Base-by-base conservation (phyloP, 1,140 invertebrate species). In the Drosophila burlai region DNA sequence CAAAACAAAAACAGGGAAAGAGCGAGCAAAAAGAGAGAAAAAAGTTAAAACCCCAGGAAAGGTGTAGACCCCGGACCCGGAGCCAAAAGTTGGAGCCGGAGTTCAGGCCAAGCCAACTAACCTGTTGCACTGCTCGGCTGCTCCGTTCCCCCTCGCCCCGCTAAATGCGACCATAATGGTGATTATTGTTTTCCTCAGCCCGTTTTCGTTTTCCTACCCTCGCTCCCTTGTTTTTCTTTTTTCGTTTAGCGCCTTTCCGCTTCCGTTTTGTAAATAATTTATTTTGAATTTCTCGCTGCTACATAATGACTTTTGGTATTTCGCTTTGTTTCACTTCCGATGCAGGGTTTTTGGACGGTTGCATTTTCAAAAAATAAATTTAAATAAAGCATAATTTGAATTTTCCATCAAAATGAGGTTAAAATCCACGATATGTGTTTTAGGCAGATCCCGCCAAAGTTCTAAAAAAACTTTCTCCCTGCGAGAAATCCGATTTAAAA, bases 241-340 rank as follows among this genome's bases (percentile, higher is more conserved):
- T 72, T 29, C 69, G 50, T 61, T 74, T 73, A 74, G 64, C 57
- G 64, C 52, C 74, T 78, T 78, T 78, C 75, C 75, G 75, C 75
- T 78, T 78, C 75, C 75, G 75, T 78, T 78, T 69, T 78, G 24
- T 50, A 62, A 77, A 77, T 47, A 74, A 75, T 75, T 75, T 75
- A 49, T 62, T 69, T 77, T 18, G 46, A 38, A 38, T 74, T 52
- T 74, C 46, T 74, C 71, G 68, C 40, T 52, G 55, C 10, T 24
- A 73, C 57, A 45, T 52, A 61, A 77, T 69, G 47, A 68, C 61
- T 59, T 58, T 58, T 73, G 38, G 55, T 50, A 52, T 36, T 60
- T 73, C 18, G 72, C 49, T 77, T 78, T 78, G 74, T 77, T 69
- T 16, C 8, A 78, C 75, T 78, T 78, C 75, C 75, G 74, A 24